Base-by-base conservation (phyloP, 2,797 vertebrate species). In the Ataeniobius toweri region DNA sequence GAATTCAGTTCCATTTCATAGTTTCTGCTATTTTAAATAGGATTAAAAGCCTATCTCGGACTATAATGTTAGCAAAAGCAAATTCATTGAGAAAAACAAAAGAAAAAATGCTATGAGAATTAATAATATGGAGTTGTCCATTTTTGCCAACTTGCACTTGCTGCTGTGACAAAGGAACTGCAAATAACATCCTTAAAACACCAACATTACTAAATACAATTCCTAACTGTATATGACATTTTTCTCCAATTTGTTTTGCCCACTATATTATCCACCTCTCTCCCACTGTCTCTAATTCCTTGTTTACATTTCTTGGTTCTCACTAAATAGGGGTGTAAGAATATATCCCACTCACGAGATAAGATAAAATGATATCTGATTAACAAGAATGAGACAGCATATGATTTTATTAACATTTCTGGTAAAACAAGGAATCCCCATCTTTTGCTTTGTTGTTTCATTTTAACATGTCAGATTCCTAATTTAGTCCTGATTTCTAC, bases 41-140 rank as follows among this genome's bases (percentile, higher is more conserved):
- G 69, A 72, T 73, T 75, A 24, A 56, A 78, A 56, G 73, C 22
- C 24, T 65, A 70, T 55, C 1, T 76, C 58, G 73, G 12, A 68
- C 55, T 50, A 26, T 70, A 75, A 53, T 9, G 65, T 0, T 80
- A 65, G 75, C 46, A 51, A 22, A 41, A 46, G 10, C 12, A 22
- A 55, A 55, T 68, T 24, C 6, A 1, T 50, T 28, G 36, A 53
- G 36, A 53, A 31, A 74, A 80, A 78, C 16, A 74, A 75, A 82
- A 71, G 80, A 75, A 74, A 74, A 74, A 81, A 68, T 78, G 56
- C 71, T 72, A 39, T 70, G 53, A 59, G 67, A 80, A 80, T 82
- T 80, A 90, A 82, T 83, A 86, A 89, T 51, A 8, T 71, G 59
- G 53, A 77, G 71, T 83, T 82, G 85, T 89, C 74, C 83, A 85